A percentile compares a stretch with the other conserved stretches of the same genome.
Evolutionary conservation across 2,888 invertebrate genomes (phyloP).

Genomic region (Orthosia gothica): DNA sequence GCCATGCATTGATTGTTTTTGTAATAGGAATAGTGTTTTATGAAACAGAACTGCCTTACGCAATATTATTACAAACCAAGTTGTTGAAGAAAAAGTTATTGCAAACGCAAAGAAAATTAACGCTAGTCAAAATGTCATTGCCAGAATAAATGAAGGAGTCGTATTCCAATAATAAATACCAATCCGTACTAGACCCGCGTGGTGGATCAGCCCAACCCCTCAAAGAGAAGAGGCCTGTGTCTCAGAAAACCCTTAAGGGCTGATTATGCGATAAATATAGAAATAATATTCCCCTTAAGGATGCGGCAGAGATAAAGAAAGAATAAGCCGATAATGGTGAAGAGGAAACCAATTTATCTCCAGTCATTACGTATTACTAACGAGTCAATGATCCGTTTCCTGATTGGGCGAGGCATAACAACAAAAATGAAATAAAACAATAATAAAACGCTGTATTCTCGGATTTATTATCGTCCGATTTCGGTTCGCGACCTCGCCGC

Average conservation of each 20-base stretch:
- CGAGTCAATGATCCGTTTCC: conserved; percentile 40
- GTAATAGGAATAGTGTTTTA: conserved; percentile 13
- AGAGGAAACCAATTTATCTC: conserved; percentile 27
- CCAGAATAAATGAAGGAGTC: background rate
- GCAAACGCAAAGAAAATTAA: background rate
- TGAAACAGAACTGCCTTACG: conserved; percentile 11
- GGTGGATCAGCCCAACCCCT: too few species aligned
- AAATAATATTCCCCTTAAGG: background rate
- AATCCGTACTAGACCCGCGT: background rate
- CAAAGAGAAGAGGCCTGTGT: background rate
- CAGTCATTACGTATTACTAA: conserved; percentile 33
- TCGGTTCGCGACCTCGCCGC: conserved; percentile 10
- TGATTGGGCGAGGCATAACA: conserved; percentile 26
- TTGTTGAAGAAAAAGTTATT: background rate
- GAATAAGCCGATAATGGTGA: conserved; percentile 17
- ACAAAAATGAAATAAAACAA: conserved; percentile 17
- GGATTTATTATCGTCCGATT: conserved; percentile 19
- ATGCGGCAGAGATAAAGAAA: conserved; percentile 12
- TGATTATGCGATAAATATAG: background rate
- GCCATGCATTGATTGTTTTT: conserved; percentile 7
- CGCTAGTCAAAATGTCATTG: background rate
- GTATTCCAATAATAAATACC: conserved; percentile 7
- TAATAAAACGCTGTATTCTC: background rate
- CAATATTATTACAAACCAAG: background rate
- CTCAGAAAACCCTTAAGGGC: background rate